Conservation (phyloP, 2,797 vertebrate species). For the Furcifer pardalis region DNA sequence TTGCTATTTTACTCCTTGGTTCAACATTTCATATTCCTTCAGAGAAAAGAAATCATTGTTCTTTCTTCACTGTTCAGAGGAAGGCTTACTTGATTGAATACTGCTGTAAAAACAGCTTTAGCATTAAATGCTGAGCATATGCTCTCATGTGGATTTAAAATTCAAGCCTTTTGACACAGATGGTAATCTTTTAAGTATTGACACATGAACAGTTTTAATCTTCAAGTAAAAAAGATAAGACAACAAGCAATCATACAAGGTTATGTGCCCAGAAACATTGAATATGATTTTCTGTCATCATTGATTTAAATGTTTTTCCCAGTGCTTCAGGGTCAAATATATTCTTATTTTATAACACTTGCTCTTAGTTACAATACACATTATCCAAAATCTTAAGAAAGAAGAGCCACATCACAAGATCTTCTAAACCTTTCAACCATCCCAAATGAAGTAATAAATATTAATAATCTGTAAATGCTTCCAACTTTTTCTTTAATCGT, state of each 20-base stretch:
- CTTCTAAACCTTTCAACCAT: not conserved
- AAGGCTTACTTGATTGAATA: not conserved
- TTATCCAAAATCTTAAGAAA: not conserved
- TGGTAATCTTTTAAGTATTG: conserved; percentile 32
- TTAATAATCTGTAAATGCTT: not conserved
- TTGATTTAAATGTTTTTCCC: not conserved
- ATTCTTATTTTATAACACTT: not conserved
- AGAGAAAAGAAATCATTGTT: conserved; percentile 21
- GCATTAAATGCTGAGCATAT: not conserved
- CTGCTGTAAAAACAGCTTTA: conserved; percentile 13
- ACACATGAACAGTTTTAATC: conserved; percentile 13
- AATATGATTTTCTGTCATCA: not conserved
- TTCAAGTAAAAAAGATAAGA: conserved; percentile 2
- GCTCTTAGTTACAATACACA: not conserved
- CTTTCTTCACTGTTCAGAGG: conserved; percentile 10
- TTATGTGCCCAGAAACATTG: not conserved
- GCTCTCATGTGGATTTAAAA: conserved; percentile 29
- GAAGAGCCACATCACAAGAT: not conserved
- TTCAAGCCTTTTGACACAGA: conserved; percentile 25
- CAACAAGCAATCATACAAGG: not conserved
- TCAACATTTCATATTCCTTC: conserved; percentile 9
- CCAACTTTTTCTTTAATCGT: not conserved
- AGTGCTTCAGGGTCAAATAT: not conserved
- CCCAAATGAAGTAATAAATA: not conserved
- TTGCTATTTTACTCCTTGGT: conserved; percentile 16